These are phyloP conservation scores for Beroe ovata DNA, from an alignment of 37 sponge, comb jelly and placozoan genomes.

Conservation along the genomic window DNA sequence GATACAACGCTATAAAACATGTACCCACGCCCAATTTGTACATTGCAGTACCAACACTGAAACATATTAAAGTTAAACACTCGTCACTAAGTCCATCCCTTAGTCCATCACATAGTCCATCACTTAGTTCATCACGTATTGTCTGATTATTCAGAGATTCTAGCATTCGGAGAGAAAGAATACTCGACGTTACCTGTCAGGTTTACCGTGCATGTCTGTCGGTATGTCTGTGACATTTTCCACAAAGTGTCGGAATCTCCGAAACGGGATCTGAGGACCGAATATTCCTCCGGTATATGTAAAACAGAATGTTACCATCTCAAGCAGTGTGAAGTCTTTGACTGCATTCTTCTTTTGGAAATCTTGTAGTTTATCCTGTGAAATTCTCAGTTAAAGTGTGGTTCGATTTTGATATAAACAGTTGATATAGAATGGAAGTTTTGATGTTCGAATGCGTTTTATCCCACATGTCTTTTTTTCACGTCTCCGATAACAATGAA, in stretches of 20 bases:
- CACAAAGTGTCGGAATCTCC: not conserved
- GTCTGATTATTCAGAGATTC: too few species aligned
- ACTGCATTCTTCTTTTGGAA: slow-evolving; percentile 23
- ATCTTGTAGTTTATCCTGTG: slow-evolving; percentile 7
- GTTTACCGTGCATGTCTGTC: not conserved
- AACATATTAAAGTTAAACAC: too few species aligned
- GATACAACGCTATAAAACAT: slow-evolving; percentile 1
- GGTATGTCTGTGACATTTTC: not conserved
- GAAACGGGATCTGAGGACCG: slow-evolving; percentile 1
- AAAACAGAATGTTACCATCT: slow-evolving; percentile 15
- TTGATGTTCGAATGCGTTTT: too few species aligned
- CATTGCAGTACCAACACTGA: slow-evolving; percentile 2
- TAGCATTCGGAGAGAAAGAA: too few species aligned
- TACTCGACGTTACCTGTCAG: not conserved
- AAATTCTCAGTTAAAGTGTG: too few species aligned
- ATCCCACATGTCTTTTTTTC: too few species aligned
- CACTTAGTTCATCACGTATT: too few species aligned
- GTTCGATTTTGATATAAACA: too few species aligned
- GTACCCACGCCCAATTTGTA: not conserved
- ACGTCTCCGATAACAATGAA: too few species aligned
- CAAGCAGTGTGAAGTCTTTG: slow-evolving; percentile 21
- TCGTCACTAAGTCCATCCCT: too few species aligned
- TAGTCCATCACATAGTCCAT: too few species aligned
- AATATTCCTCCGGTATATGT: slow-evolving; percentile 13
- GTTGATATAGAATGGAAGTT: too few species aligned